These are phyloP conservation scores for Ormyrus pomaceus DNA, from an alignment of 2,888 invertebrate genomes.

Conservation along the genomic window DNA sequence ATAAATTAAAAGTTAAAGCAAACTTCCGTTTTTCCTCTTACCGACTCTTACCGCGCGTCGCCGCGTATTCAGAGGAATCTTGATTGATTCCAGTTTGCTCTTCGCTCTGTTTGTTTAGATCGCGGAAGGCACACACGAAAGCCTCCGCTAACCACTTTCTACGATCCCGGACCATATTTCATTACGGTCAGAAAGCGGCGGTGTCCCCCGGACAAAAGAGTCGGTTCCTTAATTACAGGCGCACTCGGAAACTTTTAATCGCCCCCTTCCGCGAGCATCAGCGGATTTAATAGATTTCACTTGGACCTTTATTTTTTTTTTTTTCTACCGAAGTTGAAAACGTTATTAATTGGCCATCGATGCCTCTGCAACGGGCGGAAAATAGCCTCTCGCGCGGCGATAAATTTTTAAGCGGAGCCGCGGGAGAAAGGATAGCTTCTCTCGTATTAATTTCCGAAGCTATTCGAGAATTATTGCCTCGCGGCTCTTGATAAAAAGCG, in stretches of 20 bases:
- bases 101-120: conserved; percentile 35
- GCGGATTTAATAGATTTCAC: conserved; percentile 29
- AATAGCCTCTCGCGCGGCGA: conserved; percentile 1
- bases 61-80: conserved; percentile 17
- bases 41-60: conserved; percentile 22
- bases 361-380: background rate
- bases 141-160: conserved; percentile 16
- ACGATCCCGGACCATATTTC: conserved; percentile 30
- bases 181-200: conserved; percentile 19
- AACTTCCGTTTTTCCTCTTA: background rate
- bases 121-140: background rate
- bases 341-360: conserved; percentile 30
- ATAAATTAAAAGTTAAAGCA: conserved; percentile 33
- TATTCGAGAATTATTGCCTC: conserved; percentile 35
- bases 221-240: conserved; percentile 41
- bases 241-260: conserved; percentile 37
- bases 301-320: too few relatives aligned
- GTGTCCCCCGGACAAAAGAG: conserved; percentile 23
- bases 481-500: conserved; percentile 33
- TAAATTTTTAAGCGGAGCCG: conserved; percentile 33
- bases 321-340: background rate
- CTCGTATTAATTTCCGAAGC: conserved; percentile 34
- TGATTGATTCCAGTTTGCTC: conserved; percentile 4
- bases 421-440: background rate
- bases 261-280: background rate